These are phyloP conservation scores for Caerostris darwini DNA, from an alignment of 1,140 invertebrate species.

Conservation along the genomic window DNA sequence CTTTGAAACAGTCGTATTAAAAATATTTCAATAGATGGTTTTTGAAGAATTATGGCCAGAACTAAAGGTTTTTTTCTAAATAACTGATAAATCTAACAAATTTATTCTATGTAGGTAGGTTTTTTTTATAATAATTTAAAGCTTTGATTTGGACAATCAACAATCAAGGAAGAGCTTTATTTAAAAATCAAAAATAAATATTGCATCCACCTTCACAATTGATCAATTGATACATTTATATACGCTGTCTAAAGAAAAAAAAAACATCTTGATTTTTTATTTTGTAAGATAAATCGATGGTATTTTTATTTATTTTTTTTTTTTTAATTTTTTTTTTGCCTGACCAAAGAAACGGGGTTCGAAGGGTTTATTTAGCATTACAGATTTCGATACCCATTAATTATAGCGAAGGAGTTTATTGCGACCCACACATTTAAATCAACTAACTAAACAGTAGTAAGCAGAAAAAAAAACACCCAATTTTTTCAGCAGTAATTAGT, in stretches of 20 bases:
- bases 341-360: background rate
- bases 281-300: slow-evolving; percentile 10
- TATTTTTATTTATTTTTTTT: background rate
- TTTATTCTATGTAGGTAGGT: no score
- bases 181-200: background rate
- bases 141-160: background rate
- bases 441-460: slow-evolving; percentile 9
- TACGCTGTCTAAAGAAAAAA: background rate
- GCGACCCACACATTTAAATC: slow-evolving; percentile 16
- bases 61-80: no score
- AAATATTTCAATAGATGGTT: no score
- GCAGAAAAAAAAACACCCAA: background rate
- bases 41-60: no score
- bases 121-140: no score
- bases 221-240: background rate
- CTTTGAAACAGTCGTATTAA: no score
- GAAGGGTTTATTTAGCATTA: slow-evolving; percentile 2
- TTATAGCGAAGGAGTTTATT: slow-evolving; percentile 11
- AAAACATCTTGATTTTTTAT: background rate
- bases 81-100: no score
- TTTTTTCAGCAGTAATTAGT: background rate
- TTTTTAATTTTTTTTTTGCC: background rate
- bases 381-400: slow-evolving; percentile 24
- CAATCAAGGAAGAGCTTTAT: background rate
- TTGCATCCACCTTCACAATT: background rate